These are phyloP conservation scores for Halotydeus destructor DNA, from an alignment of 1,140 invertebrate species.

Conservation along the genomic window DNA sequence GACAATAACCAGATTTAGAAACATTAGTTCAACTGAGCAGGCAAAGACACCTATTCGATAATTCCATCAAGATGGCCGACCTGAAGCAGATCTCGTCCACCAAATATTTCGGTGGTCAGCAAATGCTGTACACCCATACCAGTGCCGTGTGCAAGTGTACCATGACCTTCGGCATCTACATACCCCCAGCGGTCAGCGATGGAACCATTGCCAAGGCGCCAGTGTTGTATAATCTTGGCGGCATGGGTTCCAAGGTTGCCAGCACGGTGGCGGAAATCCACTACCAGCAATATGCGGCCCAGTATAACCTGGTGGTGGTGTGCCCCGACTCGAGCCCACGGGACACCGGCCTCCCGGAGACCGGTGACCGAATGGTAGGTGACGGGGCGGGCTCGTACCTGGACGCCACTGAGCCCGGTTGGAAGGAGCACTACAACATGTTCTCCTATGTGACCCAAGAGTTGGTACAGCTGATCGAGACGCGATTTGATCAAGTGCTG, in stretches of 20 bases:
- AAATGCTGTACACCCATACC: constrained; percentile 60
- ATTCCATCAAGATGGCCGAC: too few relatives aligned
- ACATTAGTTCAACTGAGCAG: too few relatives aligned
- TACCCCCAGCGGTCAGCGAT: constrained; percentile 52
- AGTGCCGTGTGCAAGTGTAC: constrained; percentile 55
- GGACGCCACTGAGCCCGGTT: background rate
- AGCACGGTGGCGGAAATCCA: too few relatives aligned
- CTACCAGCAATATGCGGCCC: constrained; percentile 60
- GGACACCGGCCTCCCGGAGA: constrained; percentile 59
- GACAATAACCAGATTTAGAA: too few relatives aligned
- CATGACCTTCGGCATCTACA: constrained; percentile 79
- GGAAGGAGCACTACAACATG: background rate
- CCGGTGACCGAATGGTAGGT: constrained; percentile 80
- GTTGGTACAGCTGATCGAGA: background rate
- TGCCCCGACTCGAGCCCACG: constrained; percentile 86
- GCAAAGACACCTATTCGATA: too few relatives aligned
- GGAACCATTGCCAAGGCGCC: constrained; percentile 37
- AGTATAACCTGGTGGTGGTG: constrained; percentile 62
- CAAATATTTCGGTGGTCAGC: constrained; percentile 54
- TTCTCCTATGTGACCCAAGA: background rate
- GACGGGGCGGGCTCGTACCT: constrained; percentile 40
- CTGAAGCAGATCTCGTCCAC: constrained; percentile 25
- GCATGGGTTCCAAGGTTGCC: too few relatives aligned
- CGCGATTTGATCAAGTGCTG: constrained; percentile 14
- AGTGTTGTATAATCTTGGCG: constrained; percentile 72